Evolutionary conservation across 2,113 vertebrate genomes (phyloP), one percentile per base, ranked within the genome.

Genomic region (Megaleporinus macrocephalus): DNA sequence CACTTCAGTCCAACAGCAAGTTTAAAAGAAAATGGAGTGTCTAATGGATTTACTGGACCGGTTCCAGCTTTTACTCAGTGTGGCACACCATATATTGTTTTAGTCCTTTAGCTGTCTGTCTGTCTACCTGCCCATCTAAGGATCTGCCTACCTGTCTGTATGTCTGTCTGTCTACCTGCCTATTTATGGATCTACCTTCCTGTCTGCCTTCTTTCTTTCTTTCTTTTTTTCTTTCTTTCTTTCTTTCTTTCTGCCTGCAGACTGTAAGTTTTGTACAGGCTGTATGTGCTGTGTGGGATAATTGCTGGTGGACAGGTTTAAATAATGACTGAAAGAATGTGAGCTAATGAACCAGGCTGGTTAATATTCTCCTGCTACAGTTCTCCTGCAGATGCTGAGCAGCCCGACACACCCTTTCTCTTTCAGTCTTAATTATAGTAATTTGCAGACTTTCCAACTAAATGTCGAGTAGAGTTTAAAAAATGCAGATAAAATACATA

Each of bases 41-140:
- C 89, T 93, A 92, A 94, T 93, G 89, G 90, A 88, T 93, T 91
- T 90, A 91, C 89, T 93, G 91, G 92, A 91, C 90, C 83, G 87
- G 87, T 90, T 90, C 90, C 91, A 93, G 91, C 90, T 92, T 90
- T 89, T 90, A 89, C 36, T 20, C 36, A n/a, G 57, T 30, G 27
- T 33, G 18, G 26, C 51, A 44, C 27, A 55, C n/a, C 47, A 47
- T 47, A 12, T 10, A 47, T 29, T 15, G 11, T 20, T 13, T 63
- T 63, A 24, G 61, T 16, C 27, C 5, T 30, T 51, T 16, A 16
- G 49, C 7, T 66, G 44, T 22, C 24, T 26, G n/a, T 78, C 41
- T 73, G 15, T 73, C 9, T 55, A 36, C 36, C 36, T 36, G 36
- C 36, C 36, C 36, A 3, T 36, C 36, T 36, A 7, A 4, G 36